Conservation (phyloP, 2,797 vertebrate genomes). For the Sus cebifrons region DNA sequence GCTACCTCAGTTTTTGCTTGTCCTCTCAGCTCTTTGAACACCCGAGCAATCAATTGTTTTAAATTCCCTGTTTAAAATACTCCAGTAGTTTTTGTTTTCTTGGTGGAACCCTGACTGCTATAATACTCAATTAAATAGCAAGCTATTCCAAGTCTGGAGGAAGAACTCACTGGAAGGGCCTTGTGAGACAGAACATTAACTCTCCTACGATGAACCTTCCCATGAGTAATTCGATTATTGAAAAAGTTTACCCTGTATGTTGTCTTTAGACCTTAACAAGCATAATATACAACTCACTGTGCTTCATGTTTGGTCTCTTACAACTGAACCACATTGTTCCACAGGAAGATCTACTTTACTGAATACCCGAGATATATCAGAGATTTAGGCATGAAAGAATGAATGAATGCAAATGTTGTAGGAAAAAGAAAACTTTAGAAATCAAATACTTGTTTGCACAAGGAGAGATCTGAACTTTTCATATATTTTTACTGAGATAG, state of each 20-base stretch:
- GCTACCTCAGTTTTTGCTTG: not conserved
- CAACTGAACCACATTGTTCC: not conserved
- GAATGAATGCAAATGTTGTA: not conserved
- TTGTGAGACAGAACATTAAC: not conserved
- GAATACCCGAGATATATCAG: not conserved
- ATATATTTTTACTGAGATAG: slow-evolving; percentile 83
- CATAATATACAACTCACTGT: not conserved
- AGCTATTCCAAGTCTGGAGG: not conserved
- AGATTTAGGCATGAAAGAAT: slow-evolving; percentile 10
- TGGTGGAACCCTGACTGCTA: slow-evolving; percentile 11
- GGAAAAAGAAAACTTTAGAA: slow-evolving; percentile 56
- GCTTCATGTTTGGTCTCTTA: not conserved
- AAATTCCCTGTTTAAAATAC: slow-evolving; percentile 41
- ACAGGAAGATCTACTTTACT: not conserved
- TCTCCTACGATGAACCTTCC: not conserved
- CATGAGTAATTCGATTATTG: not conserved
- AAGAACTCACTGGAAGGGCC: not conserved
- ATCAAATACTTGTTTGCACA: slow-evolving; percentile 71
- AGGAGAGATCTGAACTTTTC: slow-evolving; percentile 79
- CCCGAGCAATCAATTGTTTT: not conserved
- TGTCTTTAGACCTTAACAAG: not conserved
- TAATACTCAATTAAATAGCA: not conserved
- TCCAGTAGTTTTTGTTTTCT: slow-evolving; percentile 20
- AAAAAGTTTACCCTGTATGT: not conserved
- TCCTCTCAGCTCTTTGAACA: not conserved